Percentiles rank a stretch among this genome's conserved stretches.
Conservation (phyloP, 1,140 invertebrate species). For the Muscidifurax raptorellus region DNA sequence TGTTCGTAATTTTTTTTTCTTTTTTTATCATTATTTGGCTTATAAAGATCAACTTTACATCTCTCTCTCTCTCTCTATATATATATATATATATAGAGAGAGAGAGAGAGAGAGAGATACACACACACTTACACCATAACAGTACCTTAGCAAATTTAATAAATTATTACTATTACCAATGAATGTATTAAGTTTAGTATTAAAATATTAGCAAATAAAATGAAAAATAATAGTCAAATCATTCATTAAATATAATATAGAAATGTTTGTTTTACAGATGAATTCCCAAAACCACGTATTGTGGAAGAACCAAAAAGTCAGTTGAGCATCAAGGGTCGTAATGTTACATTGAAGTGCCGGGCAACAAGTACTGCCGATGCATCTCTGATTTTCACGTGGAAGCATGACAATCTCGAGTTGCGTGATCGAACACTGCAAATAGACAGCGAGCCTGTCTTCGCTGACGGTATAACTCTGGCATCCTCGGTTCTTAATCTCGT, state of each 20-base stretch:
- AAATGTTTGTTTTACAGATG: constrained; percentile 73
- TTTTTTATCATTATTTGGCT: constrained; percentile 47
- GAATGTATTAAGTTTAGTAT: no score
- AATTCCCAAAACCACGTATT: constrained; percentile 90
- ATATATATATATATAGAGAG: no score
- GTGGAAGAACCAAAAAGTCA: constrained; percentile 87
- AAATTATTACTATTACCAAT: no score
- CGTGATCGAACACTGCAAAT: constrained; percentile 67
- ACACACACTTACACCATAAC: no score
- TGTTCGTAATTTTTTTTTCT: constrained; percentile 29
- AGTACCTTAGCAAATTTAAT: no score
- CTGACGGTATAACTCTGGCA: constrained; percentile 76
- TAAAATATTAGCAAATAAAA: no score
- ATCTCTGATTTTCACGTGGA: constrained; percentile 87
- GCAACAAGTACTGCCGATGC: constrained; percentile 81
- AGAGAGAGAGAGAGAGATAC: no score
- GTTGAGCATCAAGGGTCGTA: constrained; percentile 89
- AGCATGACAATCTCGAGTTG: constrained; percentile 89
- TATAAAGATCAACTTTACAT: no score
- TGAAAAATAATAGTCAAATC: no score
- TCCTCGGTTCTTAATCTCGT: constrained; percentile 83
- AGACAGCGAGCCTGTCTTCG: constrained; percentile 61
- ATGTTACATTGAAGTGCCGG: constrained; percentile 87
- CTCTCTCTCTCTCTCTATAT: no score
- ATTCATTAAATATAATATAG: constrained; percentile 52